These are phyloP conservation scores for Parnassius mnemosyne DNA, from an alignment of 2,888 invertebrate genomes.

Conservation along the genomic window DNA sequence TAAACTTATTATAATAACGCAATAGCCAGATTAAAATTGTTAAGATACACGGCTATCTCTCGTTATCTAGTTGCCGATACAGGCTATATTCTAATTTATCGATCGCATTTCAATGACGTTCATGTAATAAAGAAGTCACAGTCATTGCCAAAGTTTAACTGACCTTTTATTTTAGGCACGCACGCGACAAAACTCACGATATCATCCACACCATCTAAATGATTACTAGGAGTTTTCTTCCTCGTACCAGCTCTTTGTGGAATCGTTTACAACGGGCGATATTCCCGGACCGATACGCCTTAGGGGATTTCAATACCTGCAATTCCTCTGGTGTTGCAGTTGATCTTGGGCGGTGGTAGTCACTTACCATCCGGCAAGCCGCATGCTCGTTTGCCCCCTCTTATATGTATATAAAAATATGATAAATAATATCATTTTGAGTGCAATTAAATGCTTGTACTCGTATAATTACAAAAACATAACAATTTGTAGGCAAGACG, in stretches of 20 bases:
- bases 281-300: too few species aligned
- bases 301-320: too few species aligned
- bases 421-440: constrained; percentile 14
- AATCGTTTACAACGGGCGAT: too few species aligned
- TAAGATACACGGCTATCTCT: constrained; percentile 26
- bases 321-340: too few species aligned
- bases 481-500: too few species aligned
- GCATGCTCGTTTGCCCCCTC: too few species aligned
- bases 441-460: constrained; percentile 10
- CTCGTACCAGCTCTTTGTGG: too few species aligned
- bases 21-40: constrained; percentile 27
- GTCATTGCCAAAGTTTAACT: constrained; percentile 20
- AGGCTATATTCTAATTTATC: constrained; percentile 17
- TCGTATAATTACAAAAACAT: constrained; percentile 4
- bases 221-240: too few species aligned
- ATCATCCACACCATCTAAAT: too few species aligned
- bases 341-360: too few species aligned
- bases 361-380: too few species aligned
- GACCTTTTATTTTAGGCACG: constrained; percentile 17
- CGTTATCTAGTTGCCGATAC: constrained; percentile 22
- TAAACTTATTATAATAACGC: constrained; percentile 17
- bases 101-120: constrained; percentile 8
- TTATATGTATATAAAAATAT: too few species aligned
- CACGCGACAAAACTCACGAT: constrained; percentile 2
- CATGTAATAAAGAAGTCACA: constrained; percentile 18